phyloP scores from a whole-genome alignment of 2,888 invertebrate species.

The Heteropelma amictum region DNA sequence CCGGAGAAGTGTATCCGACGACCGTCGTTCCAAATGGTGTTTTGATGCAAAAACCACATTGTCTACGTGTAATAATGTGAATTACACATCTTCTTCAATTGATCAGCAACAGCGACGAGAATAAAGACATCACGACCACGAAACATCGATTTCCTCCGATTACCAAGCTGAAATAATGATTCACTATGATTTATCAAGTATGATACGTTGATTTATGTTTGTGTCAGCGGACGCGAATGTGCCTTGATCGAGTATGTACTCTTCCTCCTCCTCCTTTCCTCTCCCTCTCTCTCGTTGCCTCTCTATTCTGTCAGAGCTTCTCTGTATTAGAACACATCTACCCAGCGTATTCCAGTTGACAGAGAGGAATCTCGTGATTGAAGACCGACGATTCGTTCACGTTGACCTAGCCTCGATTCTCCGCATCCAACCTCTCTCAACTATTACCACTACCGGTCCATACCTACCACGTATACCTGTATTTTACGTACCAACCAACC shows the following conservation, averaged over 20 bases:
- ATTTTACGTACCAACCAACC: too few species aligned
- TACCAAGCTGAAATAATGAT: slow-evolving; percentile 1
- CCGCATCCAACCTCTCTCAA: slow-evolving; percentile 32
- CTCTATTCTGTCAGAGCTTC: slow-evolving; percentile 15
- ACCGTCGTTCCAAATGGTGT: too few species aligned
- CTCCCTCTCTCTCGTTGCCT: neutral
- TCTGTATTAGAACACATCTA: neutral
- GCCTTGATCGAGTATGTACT: slow-evolving; percentile 21
- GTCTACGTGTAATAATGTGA: too few species aligned
- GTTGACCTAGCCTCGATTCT: slow-evolving; percentile 49
- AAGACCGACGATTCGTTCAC: slow-evolving; percentile 52
- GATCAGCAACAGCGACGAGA: neutral
- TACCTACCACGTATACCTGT: neutral
- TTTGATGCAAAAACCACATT: too few species aligned
- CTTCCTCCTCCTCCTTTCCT: neutral
- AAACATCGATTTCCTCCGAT: neutral
- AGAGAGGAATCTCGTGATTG: slow-evolving; percentile 51
- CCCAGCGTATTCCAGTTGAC: slow-evolving; percentile 35
- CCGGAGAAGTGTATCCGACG: too few species aligned
- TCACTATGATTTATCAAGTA: slow-evolving; percentile 1
- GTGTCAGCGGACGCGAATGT: slow-evolving; percentile 13
- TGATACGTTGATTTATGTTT: slow-evolving; percentile 28
- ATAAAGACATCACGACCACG: neutral
- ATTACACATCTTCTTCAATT: too few species aligned
- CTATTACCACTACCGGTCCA: neutral